Percentiles rank a stretch among this genome's conserved stretches.
These are phyloP conservation scores for Xylocampa areola DNA, from an alignment of 2,888 invertebrate species.

Conservation along the genomic window DNA sequence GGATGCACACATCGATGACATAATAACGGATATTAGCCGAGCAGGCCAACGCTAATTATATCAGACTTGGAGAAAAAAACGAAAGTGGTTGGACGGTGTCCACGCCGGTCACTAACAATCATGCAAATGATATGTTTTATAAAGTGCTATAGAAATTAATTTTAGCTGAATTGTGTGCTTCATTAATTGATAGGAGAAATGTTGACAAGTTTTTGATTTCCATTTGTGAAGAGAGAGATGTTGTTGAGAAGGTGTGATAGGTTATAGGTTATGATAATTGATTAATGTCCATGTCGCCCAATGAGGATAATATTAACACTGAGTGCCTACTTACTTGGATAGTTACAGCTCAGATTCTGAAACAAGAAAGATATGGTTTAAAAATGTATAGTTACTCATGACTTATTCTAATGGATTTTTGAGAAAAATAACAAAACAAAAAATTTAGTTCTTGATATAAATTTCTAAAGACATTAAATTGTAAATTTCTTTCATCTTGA, in stretches of 20 bases:
- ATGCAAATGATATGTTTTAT: slow-evolving; percentile 13
- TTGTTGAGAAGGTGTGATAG: background rate
- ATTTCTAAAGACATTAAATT: too few species aligned
- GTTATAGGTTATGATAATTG: too few species aligned
- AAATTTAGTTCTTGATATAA: too few species aligned
- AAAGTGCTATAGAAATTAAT: slow-evolving; percentile 11
- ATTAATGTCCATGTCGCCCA: too few species aligned
- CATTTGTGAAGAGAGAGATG: slow-evolving; percentile 1
- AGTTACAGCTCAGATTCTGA: too few species aligned
- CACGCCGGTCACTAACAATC: slow-evolving; percentile 4
- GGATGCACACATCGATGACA: slow-evolving; percentile 19
- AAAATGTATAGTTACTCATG: too few species aligned
- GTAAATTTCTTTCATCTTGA: too few species aligned
- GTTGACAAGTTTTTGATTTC: background rate
- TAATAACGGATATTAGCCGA: slow-evolving; percentile 50
- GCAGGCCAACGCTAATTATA: slow-evolving; percentile 29
- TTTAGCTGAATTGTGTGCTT: background rate
- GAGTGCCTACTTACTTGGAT: too few species aligned
- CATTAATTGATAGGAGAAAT: background rate
- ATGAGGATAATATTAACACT: too few species aligned
- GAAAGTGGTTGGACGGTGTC: slow-evolving; percentile 47
- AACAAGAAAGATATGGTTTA: too few species aligned
- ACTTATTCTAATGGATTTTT: too few species aligned
- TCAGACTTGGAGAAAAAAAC: slow-evolving; percentile 43
- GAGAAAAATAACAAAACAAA: too few species aligned